These are phyloP conservation scores for Epistrophe grossulariae DNA, from an alignment of 2,888 invertebrate species.

Conservation along the genomic window DNA sequence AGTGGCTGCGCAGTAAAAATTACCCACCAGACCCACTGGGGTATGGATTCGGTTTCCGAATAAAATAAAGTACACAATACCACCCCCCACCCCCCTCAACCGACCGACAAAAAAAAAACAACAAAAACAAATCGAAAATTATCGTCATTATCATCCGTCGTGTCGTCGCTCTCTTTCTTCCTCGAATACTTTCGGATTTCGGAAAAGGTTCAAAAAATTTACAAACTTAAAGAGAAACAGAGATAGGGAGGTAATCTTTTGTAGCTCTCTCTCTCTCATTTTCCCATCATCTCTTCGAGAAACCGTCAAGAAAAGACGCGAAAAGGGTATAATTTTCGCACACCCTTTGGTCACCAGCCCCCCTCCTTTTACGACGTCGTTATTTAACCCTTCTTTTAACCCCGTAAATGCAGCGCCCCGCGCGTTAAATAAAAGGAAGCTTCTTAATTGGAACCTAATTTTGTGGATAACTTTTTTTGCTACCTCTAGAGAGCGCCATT, in stretches of 20 bases:
- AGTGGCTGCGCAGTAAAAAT: conserved; percentile 75
- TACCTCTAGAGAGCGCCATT: neutral
- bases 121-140: conserved; percentile 72
- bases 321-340: conserved; percentile 52
- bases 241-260: neutral
- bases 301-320: conserved; percentile 33
- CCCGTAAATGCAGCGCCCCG: conserved; percentile 1
- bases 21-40: conserved; percentile 72
- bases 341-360: conserved; percentile 46
- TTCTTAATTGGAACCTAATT: conserved; percentile 43
- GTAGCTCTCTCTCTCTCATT: conserved; percentile 6
- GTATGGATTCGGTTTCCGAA: conserved; percentile 71
- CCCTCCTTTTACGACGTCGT: neutral
- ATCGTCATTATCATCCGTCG: conserved; percentile 54
- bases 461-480: conserved; percentile 51
- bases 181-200: conserved; percentile 40
- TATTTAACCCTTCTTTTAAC: conserved; percentile 39
- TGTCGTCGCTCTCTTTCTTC: conserved; percentile 34
- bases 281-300: neutral
- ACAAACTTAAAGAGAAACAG: conserved; percentile 32
- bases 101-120: conserved; percentile 37
- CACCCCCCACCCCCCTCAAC: neutral
- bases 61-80: conserved; percentile 64
- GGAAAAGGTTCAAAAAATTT: conserved; percentile 18
- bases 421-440: conserved; percentile 23